Conservation (phyloP, 2,888 invertebrate species). For the Aphidoletes aphidimyza region DNA sequence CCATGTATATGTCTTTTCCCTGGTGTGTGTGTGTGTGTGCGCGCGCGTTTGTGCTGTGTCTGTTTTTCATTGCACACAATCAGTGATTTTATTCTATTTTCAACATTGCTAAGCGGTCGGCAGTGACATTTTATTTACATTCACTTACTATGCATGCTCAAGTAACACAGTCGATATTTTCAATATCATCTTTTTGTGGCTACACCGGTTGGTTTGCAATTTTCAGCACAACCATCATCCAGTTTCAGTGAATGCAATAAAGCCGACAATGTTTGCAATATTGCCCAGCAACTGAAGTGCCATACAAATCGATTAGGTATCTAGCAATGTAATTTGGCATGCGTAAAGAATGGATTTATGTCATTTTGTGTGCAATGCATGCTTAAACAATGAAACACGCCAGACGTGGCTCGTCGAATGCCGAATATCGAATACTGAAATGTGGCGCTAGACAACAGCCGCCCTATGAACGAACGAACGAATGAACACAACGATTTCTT, state of each 20-base stretch:
- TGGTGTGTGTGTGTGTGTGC: too few relatives aligned
- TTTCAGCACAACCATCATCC: not conserved
- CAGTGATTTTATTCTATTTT: not conserved
- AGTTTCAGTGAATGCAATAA: not conserved
- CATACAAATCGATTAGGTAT: not conserved
- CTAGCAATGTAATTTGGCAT: not conserved
- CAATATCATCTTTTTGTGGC: not conserved
- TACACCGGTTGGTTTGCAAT: not conserved
- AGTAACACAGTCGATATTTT: not conserved
- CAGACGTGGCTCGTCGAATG: not conserved
- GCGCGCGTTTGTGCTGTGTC: too few relatives aligned
- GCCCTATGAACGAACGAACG: too few relatives aligned
- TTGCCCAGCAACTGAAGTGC: not conserved
- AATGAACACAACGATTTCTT: too few relatives aligned
- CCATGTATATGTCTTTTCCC: too few relatives aligned
- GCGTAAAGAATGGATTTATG: not conserved
- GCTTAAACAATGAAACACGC: not conserved
- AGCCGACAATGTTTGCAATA: not conserved
- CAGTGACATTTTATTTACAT: slow-evolving; percentile 43
- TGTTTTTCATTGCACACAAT: not conserved
- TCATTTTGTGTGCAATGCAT: not conserved
- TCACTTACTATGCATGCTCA: not conserved
- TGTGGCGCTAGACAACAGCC: too few relatives aligned
- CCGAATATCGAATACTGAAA: not conserved
- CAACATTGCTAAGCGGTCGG: not conserved